phyloP scores from a whole-genome alignment of 2,113 vertebrate species.

The Glaucomys volans region DNA sequence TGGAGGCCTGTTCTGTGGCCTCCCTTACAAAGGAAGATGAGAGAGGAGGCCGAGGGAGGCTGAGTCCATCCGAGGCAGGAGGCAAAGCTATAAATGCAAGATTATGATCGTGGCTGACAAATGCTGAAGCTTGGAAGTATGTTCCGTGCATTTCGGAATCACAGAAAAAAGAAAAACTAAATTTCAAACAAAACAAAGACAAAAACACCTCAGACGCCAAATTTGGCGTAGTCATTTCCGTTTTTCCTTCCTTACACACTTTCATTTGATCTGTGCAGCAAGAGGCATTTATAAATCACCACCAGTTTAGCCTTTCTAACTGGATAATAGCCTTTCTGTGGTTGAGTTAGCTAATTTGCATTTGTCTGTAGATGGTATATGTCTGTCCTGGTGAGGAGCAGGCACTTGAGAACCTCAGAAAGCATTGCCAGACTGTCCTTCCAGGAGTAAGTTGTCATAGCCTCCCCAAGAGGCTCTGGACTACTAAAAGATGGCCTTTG shows the following conservation, averaged over 20 bases:
- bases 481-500: constrained; percentile 77
- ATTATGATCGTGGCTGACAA: not conserved
- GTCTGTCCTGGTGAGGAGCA: constrained; percentile 22
- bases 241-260: not conserved
- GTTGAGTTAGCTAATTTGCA: constrained; percentile 20
- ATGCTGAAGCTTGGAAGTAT: constrained; percentile 25
- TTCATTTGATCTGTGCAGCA: not conserved
- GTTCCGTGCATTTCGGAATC: constrained; percentile 60
- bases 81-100: not conserved
- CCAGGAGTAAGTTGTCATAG: constrained; percentile 79
- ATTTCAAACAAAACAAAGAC: not conserved
- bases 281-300: not conserved
- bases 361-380: constrained; percentile 51
- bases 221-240: not conserved
- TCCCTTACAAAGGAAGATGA: not conserved
- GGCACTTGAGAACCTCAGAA: constrained; percentile 24
- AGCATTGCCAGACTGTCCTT: constrained; percentile 68
- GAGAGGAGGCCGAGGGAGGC: not conserved
- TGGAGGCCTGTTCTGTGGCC: not conserved
- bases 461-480: constrained; percentile 68
- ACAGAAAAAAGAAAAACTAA: not conserved
- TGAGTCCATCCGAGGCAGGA: not conserved
- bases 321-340: constrained; percentile 32
- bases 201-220: not conserved
- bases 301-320: not conserved